Evolutionary conservation across 2,113 vertebrate species (phyloP).

Genomic region (Sinocyclocheilus grahami): DNA sequence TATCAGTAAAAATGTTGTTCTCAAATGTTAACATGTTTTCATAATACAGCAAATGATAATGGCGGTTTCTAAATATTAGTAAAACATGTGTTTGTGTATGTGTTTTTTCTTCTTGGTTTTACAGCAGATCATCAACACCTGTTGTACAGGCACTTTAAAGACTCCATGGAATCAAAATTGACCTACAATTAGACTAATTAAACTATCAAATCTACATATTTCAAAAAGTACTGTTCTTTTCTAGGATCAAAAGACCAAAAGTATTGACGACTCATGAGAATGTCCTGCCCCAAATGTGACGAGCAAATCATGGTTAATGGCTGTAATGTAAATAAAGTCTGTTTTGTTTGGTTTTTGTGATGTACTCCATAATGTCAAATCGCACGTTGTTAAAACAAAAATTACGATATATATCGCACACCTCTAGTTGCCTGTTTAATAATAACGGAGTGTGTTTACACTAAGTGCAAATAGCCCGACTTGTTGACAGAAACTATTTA

Average conservation of each 20-base stretch:
- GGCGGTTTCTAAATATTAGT: neutral
- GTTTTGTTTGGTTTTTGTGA: no score
- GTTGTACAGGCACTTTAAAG: neutral
- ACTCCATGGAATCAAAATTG: neutral
- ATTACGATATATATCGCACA: no score
- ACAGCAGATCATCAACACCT: conserved; percentile 38
- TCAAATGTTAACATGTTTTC: neutral
- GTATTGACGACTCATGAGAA: neutral
- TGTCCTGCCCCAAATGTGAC: neutral
- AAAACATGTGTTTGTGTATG: conserved; percentile 1
- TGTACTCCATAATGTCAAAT: no score
- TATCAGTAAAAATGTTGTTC: neutral
- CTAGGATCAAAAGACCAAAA: neutral
- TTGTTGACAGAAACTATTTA: no score
- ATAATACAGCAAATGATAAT: conserved; percentile 14
- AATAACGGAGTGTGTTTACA: no score
- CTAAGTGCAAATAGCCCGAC: no score
- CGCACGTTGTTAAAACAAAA: no score
- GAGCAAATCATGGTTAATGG: neutral
- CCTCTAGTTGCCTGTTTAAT: no score
- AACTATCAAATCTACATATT: neutral
- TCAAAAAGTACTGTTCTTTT: neutral
- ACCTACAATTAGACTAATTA: neutral
- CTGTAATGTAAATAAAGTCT: neutral
- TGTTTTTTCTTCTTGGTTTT: conserved; percentile 10